A percentile compares a stretch with the other conserved stretches of the same genome.
Evolutionary conservation across 1,140 invertebrate species (phyloP).

Genomic region (Megathymus violae): DNA sequence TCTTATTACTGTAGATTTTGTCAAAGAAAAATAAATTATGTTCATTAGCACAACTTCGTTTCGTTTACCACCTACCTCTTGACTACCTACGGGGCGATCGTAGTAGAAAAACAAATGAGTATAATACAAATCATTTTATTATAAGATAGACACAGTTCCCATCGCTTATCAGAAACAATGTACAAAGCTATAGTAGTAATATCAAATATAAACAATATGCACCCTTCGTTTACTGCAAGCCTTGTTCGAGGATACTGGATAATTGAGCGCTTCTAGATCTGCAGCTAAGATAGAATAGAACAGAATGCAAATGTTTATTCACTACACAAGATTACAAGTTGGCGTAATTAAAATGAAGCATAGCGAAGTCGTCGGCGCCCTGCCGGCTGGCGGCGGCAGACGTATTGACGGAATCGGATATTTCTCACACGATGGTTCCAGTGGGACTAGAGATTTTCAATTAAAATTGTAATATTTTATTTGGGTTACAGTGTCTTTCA

Average conservation of each 20-base stretch:
- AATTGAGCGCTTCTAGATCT: slow-evolving; percentile 83
- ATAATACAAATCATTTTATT: slow-evolving; percentile 85
- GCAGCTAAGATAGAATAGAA: slow-evolving; percentile 77
- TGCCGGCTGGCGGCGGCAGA: slow-evolving; percentile 38
- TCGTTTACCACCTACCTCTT: slow-evolving; percentile 26
- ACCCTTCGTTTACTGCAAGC: slow-evolving; percentile 84
- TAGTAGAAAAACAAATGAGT: slow-evolving; percentile 60
- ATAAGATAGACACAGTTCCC: slow-evolving; percentile 85
- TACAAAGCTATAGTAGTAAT: slow-evolving; percentile 85
- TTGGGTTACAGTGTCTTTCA: slow-evolving; percentile 81
- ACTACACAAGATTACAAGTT: slow-evolving; percentile 79
- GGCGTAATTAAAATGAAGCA: slow-evolving; percentile 76
- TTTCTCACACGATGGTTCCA: slow-evolving; percentile 80
- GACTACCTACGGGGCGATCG: slow-evolving; percentile 5
- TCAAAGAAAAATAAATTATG: slow-evolving; percentile 82
- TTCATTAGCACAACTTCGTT: slow-evolving; percentile 72
- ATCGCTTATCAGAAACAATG: slow-evolving; percentile 85
- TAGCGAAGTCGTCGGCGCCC: slow-evolving; percentile 64
- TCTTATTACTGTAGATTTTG: slow-evolving; percentile 83
- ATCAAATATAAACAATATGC: slow-evolving; percentile 85
- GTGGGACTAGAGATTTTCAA: slow-evolving; percentile 83
- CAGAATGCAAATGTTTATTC: slow-evolving; percentile 81
- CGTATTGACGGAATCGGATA: slow-evolving; percentile 48
- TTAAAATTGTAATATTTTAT: slow-evolving; percentile 74
- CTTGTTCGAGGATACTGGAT: slow-evolving; percentile 81